Evolutionary conservation across 2,797 vertebrate species (phyloP), one percentile per base, ranked within the genome.

Genomic region (Molossus alvarezi): DNA sequence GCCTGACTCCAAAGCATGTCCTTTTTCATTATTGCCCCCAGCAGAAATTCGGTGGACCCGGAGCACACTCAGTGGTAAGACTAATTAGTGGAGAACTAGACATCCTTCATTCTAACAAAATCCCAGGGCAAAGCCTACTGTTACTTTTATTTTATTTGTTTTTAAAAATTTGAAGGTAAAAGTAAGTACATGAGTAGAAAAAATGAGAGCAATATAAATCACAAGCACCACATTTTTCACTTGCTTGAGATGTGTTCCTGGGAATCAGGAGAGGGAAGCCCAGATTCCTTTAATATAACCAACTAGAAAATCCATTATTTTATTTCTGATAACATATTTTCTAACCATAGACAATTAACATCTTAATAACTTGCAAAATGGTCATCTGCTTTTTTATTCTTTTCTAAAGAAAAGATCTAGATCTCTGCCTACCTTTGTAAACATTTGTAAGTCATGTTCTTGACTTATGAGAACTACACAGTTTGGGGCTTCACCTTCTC

Each of bases 131-230:
- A 88, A 93, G 1, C 7, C 58, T 64, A 65, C 14, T 8, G 2
- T 51, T 58, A 18, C 27, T 73, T 75, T 65, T 72, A 5, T 10
- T 51, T 69, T 79, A 27, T 55, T 87, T 45, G 3, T 72, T 96
- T 94, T 92, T 60, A 95, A 82, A 72, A 82, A 72, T 82, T 87
- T 92, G 67, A 79, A 93, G 15, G 65, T 60, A 80, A 90, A 80
- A 45, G 8, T 67, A 76, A 90, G 33, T 37, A 45, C 37, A 41
- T 14, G 11, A 71, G 62, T 29, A 48, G 21, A 45, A 86, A 77
- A 62, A 58, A 48, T 4, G 21, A 45, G 29, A 79, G 48, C 9
- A 55, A 9, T 53, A 27, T 57, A 41, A 85, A 69, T 15, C 33
- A 1, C 29, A 76, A 65, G 53, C n/a, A 17, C 23, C 9, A 29